A percentile compares a stretch with the other conserved stretches of the same genome.
These are phyloP conservation scores for Sarcophaga bullata DNA, from an alignment of 1,140 invertebrate species.

Conservation along the genomic window DNA sequence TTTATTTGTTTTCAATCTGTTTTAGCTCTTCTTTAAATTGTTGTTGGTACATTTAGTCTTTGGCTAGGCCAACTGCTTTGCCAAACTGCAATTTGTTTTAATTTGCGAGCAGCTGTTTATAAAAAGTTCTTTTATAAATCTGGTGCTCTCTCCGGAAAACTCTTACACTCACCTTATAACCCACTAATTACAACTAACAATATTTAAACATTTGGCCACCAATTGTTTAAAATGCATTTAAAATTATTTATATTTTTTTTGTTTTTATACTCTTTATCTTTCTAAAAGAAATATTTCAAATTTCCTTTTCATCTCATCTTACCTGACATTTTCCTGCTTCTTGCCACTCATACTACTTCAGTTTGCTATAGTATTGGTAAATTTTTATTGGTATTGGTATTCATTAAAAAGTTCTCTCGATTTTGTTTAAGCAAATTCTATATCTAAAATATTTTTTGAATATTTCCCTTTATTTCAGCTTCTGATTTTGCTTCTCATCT, in stretches of 20 bases:
- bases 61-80: conserved; percentile 1
- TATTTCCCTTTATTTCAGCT: conserved; percentile 31
- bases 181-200: not conserved
- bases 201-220: no score
- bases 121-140: not conserved
- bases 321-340: not conserved
- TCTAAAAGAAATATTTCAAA: not conserved
- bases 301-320: conserved; percentile 33
- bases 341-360: not conserved
- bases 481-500: not conserved
- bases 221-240: not conserved
- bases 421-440: not conserved
- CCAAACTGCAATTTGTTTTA: not conserved
- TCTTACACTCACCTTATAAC: not conserved
- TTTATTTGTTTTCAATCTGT: not conserved
- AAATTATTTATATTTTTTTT: not conserved
- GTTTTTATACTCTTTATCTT: conserved; percentile 3
- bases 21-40: not conserved
- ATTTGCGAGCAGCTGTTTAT: not conserved
- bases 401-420: not conserved
- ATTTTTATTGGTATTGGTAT: not conserved
- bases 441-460: conserved; percentile 5
- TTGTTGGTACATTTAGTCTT: not conserved
- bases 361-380: not conserved
- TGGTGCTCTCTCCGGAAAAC: not conserved